Percentiles rank a stretch among this genome's conserved stretches.
These are phyloP conservation scores for Acleris sparsana DNA, from an alignment of 2,888 invertebrate species.

Conservation along the genomic window DNA sequence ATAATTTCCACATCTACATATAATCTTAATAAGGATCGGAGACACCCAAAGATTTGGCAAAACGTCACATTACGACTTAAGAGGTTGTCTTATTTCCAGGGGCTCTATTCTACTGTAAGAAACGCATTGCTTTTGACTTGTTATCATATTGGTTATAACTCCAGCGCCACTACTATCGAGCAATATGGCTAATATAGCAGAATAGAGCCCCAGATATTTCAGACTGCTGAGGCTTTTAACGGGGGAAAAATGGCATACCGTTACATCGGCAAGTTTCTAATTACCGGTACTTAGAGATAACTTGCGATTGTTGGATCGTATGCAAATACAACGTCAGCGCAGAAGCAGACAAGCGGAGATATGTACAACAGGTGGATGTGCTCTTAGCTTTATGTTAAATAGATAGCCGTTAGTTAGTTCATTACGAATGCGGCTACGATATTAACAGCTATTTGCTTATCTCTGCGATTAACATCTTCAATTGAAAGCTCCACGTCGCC, in stretches of 20 bases:
- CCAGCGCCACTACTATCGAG: too few species aligned
- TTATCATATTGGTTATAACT: too few species aligned
- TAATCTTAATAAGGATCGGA: too few species aligned
- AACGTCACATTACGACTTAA: too few species aligned
- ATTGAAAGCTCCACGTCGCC: slow-evolving; percentile 1
- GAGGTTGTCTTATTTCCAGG: too few species aligned
- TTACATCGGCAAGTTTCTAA: slow-evolving; percentile 75
- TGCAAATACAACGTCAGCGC: slow-evolving; percentile 71
- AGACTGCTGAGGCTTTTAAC: not conserved
- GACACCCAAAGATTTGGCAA: too few species aligned
- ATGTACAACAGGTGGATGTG: slow-evolving; percentile 46
- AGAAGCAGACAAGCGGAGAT: slow-evolving; percentile 54
- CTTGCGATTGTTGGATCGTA: slow-evolving; percentile 72
- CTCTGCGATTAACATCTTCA: slow-evolving; percentile 12
- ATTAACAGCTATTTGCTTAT: slow-evolving; percentile 25
- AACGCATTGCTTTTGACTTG: too few species aligned
- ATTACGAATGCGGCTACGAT: slow-evolving; percentile 27
- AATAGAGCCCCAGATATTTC: not conserved
- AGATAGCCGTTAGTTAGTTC: slow-evolving; percentile 27
- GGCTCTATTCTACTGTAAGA: too few species aligned
- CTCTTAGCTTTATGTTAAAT: slow-evolving; percentile 27
- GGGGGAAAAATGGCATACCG: slow-evolving; percentile 62
- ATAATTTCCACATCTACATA: too few species aligned
- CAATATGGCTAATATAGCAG: too few species aligned
- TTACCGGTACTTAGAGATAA: slow-evolving; percentile 66